Evolutionary conservation across 2,888 invertebrate species (phyloP), one percentile per base, ranked within the genome.

Genomic region (Leptodirus hochenwartii): DNA sequence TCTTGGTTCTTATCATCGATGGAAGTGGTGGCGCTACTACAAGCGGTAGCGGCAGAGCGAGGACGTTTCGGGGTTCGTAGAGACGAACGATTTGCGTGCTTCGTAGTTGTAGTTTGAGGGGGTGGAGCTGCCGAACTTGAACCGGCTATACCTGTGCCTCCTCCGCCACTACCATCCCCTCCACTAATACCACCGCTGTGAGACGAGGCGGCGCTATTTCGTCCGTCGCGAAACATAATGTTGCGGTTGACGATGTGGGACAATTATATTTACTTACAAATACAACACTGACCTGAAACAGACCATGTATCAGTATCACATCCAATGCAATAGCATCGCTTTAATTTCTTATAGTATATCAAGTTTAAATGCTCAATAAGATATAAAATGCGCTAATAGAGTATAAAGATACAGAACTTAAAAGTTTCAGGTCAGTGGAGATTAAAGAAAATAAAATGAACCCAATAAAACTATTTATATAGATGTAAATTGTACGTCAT

Each of bases 11-110:
- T 45, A n/a, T 43, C 43, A 27, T 66, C 66, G 25, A 71, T 62
- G n/a, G 70, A 69, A 31, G 67, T 67, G 4, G 69, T 59, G 9
- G 66, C n/a, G n/a, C n/a, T n/a, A n/a, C n/a, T n/a, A n/a, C n/a
- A n/a, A n/a, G n/a, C n/a, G n/a, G n/a, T n/a, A n/a, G n/a, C 59
- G 11, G 56, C 49, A 2, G 61, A 52, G 37, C 61, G 42, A 39
- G 59, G 61, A 29, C 59, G 54, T 50, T 62, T 64, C 17, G 55
- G 58, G 25, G 59, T 58, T 34, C 60, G 58, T 32, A 53, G 49
- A 22, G 58, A 52, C 16, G 55, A 49, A 22, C 57, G 56, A 30
- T 55, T 50, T n/a, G 50, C 46, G 4, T 51, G 51, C 25, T 53
- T 48, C 5, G 50, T 47, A n/a, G n/a, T n/a, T n/a, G n/a, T n/a